Conservation (phyloP, 1,140 invertebrate species). For the Thaumetopoea pityocampa region DNA sequence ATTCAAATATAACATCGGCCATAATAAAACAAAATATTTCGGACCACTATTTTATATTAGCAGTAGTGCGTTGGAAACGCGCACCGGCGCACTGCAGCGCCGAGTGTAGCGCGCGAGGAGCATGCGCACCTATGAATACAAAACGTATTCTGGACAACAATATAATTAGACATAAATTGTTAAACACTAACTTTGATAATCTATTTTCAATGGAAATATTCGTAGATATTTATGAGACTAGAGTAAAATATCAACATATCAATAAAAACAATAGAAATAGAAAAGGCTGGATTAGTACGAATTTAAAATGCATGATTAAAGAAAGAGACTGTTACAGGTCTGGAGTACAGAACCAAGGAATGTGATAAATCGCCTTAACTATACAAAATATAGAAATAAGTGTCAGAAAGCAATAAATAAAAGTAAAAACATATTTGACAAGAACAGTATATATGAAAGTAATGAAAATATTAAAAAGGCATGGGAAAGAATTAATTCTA, state of each 20-base stretch:
- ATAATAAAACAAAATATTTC: slow-evolving; percentile 20
- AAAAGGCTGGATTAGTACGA: slow-evolving; percentile 1
- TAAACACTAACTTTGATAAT: slow-evolving; percentile 9
- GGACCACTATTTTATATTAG: slow-evolving; percentile 12
- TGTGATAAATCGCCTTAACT: slow-evolving; percentile 15
- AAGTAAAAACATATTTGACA: slow-evolving; percentile 5
- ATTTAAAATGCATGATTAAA: slow-evolving; percentile 4
- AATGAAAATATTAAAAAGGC: neutral
- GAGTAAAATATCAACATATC: slow-evolving; percentile 2
- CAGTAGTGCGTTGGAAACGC: neutral
- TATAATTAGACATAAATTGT: slow-evolving; percentile 7
- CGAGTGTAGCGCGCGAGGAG: neutral
- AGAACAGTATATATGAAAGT: neutral
- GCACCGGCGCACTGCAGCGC: neutral
- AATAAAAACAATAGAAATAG: neutral
- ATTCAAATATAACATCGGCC: slow-evolving; percentile 6
- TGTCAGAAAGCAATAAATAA: slow-evolving; percentile 7
- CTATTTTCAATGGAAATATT: slow-evolving; percentile 11
- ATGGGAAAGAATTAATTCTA: slow-evolving; percentile 1
- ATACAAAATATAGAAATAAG: slow-evolving; percentile 17
- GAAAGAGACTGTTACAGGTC: slow-evolving; percentile 14
- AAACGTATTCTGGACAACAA: slow-evolving; percentile 1
- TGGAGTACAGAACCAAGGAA: slow-evolving; percentile 18
- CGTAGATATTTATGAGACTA: slow-evolving; percentile 9
- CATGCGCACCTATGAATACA: neutral